Base-by-base conservation (phyloP, 2,797 vertebrate species). In the Rhyacichthys aspro region DNA sequence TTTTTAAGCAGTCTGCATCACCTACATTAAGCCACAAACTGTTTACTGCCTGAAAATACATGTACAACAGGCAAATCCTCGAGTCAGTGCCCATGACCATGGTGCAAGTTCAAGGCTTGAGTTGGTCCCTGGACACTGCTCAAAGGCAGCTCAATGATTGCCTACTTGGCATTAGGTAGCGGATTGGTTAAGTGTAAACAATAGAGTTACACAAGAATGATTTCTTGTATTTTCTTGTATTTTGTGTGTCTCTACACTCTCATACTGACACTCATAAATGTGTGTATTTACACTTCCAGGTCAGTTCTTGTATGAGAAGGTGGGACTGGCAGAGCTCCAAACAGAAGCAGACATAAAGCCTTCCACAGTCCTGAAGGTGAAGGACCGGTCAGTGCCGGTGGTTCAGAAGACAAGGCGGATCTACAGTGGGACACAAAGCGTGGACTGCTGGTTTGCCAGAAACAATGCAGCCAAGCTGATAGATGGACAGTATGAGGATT, bases 381-480 rank as follows among this genome's bases (percentile, higher is more conserved):
- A 94, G 75, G 92, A 86, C 2, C 91, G 93, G 15, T 87, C 82
- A 0, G 87, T 98, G 59, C 91, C 95, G 0, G 97, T 97, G 9
- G 87, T 96, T 9, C 93, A 90, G 92, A 99, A 98, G 79, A 95
- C 93, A 78, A 87, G 97, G 59, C 92, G 78, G 78, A 95, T 98
- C 84, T 95, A 94, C 86, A 92, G 95, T 0, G 96, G 97, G 0
- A 87, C 93, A 34, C 94, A 96, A 70, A 95, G 89, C 41, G 91
- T 98, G 7, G 84, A 95, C 77, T 99, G 97, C 84, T 99, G 97
- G 97, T 98, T 98, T 70, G 95, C 94, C 74, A 93, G 89, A 64
- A 96, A 96, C 86, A 96, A 94, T 0, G 96, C 95, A 0, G 93
- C 92, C 72, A 94, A 94, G 74, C 91, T 99, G 59, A 95, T 98